Base-by-base conservation (phyloP, 1,140 invertebrate genomes). In the Trigoniulus corallinus region DNA sequence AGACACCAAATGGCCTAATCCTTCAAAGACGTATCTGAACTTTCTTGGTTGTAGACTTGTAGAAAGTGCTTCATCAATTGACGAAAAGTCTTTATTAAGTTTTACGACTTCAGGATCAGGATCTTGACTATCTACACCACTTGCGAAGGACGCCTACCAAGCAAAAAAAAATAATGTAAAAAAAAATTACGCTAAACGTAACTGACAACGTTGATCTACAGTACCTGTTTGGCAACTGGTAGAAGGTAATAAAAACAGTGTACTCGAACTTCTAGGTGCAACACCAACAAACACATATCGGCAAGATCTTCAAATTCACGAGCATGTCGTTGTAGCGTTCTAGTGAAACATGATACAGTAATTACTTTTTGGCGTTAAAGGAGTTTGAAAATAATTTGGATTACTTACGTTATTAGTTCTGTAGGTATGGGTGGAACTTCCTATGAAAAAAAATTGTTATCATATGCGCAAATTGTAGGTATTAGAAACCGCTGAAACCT, bases 211-310 rank as follows among this genome's bases (percentile, higher is more conserved):
- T 34, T 34, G 15, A 34, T 34, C 15, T 7, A 15, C 15, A 15
- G 7, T 54, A 67, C 69, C 70, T 74, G 72, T 58, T 78, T 74
- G n/a, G 75, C 73, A 41, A 81, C 69, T 2, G 81, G 79, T 43
- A 83, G 63, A 39, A 96, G 69, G 69, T 92, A 91, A 66, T 88
- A 87, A 66, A 95, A 95, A 65, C 89, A 95, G 62, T 94, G 88
- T 26, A 95, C 88, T 53, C 91, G 75, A 42, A 88, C 84, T 73
- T 96, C 92, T 56, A 96, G 71, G 72, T 96, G 91, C 23, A 97
- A 64, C 25, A 95, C 77, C 18, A 96, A 64, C 34, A 96, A 73
- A 63, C 88, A 93, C 29, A 83, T 91, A 61, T 95, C 84, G 0
- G 87, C 80, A 41, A 95, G 72, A 56, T 91, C 84, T 61, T 88